phyloP scores from a whole-genome alignment of 2,113 vertebrate species.

The Corydoras maculifer region DNA sequence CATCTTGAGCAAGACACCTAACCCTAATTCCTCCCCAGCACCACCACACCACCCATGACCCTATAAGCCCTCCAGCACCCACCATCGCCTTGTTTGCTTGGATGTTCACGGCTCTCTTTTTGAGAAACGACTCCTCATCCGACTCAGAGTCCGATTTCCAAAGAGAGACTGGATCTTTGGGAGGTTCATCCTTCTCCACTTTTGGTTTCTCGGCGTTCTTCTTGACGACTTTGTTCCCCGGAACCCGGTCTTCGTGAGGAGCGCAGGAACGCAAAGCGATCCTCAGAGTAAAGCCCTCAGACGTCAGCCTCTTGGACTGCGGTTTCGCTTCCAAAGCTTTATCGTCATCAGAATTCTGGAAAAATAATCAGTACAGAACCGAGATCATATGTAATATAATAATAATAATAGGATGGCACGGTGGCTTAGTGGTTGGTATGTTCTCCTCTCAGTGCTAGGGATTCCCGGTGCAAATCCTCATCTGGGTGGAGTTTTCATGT shows the following conservation, averaged over 20 bases:
- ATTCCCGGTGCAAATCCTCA: too few relatives aligned
- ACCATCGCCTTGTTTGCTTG: conserved; percentile 50
- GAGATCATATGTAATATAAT: neutral
- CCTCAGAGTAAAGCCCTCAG: neutral
- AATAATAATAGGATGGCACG: too few relatives aligned
- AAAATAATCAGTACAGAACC: neutral
- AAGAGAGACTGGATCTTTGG: neutral
- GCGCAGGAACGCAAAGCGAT: neutral
- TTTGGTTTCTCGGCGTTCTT: neutral
- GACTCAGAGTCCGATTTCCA: neutral
- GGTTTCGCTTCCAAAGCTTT: neutral
- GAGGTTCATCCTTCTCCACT: neutral
- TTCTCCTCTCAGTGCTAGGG: too few relatives aligned
- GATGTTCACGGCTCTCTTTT: conserved; percentile 45
- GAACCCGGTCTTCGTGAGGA: neutral
- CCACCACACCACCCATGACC: too few relatives aligned
- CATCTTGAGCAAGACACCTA: too few relatives aligned
- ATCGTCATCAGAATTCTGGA: conserved; percentile 5
- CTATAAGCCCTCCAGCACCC: neutral
- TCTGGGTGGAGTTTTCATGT: too few relatives aligned
- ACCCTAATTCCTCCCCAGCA: too few relatives aligned
- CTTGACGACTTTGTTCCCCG: neutral
- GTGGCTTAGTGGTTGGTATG: too few relatives aligned
- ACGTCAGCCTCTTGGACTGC: neutral
- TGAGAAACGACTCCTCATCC: conserved; percentile 41